These are phyloP conservation scores for Anabas testudineus DNA, from an alignment of 2,797 vertebrate genomes.

Conservation along the genomic window DNA sequence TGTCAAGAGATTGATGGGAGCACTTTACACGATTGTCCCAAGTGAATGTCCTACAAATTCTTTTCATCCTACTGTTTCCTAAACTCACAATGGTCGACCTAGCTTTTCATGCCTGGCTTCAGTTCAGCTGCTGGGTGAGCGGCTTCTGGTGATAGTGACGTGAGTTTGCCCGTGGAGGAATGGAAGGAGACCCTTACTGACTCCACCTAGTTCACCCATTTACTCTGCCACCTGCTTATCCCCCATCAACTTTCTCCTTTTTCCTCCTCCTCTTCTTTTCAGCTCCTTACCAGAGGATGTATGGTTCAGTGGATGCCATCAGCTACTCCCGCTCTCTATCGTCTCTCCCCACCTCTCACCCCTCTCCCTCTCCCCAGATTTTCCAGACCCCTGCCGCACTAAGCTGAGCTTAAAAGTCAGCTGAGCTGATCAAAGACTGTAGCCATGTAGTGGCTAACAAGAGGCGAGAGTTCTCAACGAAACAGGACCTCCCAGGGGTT, in stretches of 20 bases:
- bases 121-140: conserved; percentile 39
- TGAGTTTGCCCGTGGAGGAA: conserved; percentile 8
- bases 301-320: conserved; percentile 60
- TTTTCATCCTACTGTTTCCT: conserved; percentile 57
- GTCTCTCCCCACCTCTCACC: conserved; percentile 50
- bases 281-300: conserved; percentile 19
- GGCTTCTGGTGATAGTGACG: conserved; percentile 26
- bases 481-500: conserved; percentile 80
- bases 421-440: conserved; percentile 87
- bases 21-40: conserved; percentile 32
- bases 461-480: conserved; percentile 84
- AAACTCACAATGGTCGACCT: conserved; percentile 38
- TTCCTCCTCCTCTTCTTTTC: neutral
- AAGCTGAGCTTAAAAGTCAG: conserved; percentile 87
- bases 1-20: conserved; percentile 15
- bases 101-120: conserved; percentile 46
- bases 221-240: conserved; percentile 11
- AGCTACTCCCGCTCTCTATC: conserved; percentile 34
- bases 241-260: conserved; percentile 8
- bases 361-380: conserved; percentile 71
- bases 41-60: conserved; percentile 25
- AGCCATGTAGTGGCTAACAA: conserved; percentile 82
- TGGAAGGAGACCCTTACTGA: conserved; percentile 19
- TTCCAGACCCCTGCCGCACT: conserved; percentile 80
- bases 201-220: conserved; percentile 9